Evolutionary conservation across 1,140 invertebrate species (phyloP).

Genomic region (Homarus americanus): DNA sequence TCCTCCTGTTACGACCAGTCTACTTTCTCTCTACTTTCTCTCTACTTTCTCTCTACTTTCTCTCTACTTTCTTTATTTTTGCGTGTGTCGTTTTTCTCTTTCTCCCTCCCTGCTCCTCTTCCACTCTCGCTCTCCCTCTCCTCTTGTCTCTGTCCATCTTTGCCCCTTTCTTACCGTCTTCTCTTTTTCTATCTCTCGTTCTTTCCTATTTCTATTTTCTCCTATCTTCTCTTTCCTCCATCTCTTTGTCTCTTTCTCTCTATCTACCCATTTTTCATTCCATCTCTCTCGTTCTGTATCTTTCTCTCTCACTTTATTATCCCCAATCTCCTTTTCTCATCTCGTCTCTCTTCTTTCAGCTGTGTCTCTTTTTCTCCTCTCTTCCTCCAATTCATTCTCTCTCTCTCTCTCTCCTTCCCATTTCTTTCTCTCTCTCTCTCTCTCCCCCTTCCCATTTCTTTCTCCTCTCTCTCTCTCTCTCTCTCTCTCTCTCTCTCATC

Average conservation of each 20-base stretch:
- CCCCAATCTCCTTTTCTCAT: background rate
- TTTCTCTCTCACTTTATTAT: background rate
- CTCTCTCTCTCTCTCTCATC: background rate
- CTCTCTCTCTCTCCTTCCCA: background rate
- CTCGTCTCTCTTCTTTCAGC: background rate
- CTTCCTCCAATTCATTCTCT: background rate
- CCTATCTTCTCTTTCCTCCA: background rate
- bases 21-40: no score
- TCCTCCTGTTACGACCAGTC: no score
- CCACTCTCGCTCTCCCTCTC: no score
- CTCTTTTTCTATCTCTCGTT: background rate
- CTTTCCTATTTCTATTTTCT: background rate
- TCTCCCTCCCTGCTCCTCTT: no score
- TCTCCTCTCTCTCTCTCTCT: no score
- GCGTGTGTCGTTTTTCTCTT: no score
- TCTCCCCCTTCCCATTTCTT: background rate
- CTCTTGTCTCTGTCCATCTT: background rate
- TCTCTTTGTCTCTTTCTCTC: background rate
- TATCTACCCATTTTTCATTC: background rate
- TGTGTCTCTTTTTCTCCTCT: background rate
- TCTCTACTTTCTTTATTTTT: no score
- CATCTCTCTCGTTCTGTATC: background rate
- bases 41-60: no score
- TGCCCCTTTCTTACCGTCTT: background rate
- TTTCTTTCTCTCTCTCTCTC: background rate